A percentile compares a stretch with the other conserved stretches of the same genome.
phyloP scores from a whole-genome alignment of 2,888 invertebrate genomes.

The Hypercompe scribonia region DNA sequence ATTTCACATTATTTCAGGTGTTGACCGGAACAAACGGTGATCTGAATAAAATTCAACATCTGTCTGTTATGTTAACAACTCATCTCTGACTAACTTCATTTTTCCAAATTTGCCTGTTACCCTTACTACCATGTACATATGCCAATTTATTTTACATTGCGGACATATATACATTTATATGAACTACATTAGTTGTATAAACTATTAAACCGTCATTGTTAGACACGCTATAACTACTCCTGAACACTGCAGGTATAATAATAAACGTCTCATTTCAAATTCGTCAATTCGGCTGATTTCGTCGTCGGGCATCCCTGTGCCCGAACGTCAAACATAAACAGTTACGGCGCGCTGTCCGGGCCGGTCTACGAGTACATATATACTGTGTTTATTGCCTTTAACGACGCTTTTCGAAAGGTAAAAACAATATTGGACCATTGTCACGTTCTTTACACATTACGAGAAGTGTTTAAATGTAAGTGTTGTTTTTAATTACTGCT shows the following conservation, averaged over 20 bases:
- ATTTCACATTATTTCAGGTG: conserved; percentile 53
- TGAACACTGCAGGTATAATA: not conserved
- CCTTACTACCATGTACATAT: not conserved
- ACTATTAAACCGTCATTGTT: not conserved
- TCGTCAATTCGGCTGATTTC: conserved; percentile 10
- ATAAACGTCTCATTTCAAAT: conserved; percentile 14
- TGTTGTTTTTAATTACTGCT: conserved; percentile 31
- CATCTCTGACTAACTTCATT: not conserved
- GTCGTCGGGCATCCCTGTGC: conserved; percentile 18
- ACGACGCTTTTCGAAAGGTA: conserved; percentile 49
- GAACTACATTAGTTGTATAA: not conserved
- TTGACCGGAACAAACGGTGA: conserved; percentile 55
- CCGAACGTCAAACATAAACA: conserved; percentile 59
- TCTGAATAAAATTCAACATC: conserved; percentile 48
- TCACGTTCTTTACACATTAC: conserved; percentile 43
- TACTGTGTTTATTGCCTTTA: conserved; percentile 50
- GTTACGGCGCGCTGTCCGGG: conserved; percentile 52
- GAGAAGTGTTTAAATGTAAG: conserved; percentile 27
- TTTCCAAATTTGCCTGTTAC: not conserved
- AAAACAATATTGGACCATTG: conserved; percentile 51
- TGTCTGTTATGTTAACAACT: not conserved
- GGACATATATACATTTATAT: not conserved
- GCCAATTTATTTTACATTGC: not conserved
- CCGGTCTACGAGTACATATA: conserved; percentile 56
- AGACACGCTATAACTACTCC: not conserved